These are phyloP conservation scores for Pseudomugil tenellus DNA, from an alignment of 2,797 vertebrate species.

Conservation along the genomic window DNA sequence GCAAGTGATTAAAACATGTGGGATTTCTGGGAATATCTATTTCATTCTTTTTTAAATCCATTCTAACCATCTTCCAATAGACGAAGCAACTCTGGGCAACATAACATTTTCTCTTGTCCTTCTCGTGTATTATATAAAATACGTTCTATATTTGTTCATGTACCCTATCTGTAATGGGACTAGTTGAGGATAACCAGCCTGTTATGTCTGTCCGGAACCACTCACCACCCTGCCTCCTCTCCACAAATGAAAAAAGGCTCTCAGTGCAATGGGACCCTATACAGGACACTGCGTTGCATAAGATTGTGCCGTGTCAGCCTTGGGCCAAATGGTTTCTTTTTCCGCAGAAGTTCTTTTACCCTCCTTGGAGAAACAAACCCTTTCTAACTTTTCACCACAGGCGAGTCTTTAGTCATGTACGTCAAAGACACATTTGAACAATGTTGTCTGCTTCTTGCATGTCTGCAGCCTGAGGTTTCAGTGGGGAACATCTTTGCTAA, in stretches of 20 bases:
- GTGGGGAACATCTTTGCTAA: conserved; percentile 37
- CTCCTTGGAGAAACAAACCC: conserved; percentile 31
- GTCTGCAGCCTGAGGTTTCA: conserved; percentile 42
- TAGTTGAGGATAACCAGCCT: background rate
- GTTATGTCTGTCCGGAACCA: background rate
- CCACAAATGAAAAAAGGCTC: conserved; percentile 6
- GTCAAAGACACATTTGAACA: conserved; percentile 31
- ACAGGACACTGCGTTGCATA: conserved; percentile 51
- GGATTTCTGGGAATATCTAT: background rate
- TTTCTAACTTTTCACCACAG: conserved; percentile 41
- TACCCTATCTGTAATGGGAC: conserved; percentile 1
- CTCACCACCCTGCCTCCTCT: background rate
- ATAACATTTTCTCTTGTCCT: background rate
- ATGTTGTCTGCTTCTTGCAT: conserved; percentile 22
- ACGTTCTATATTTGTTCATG: background rate
- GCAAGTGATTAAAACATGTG: background rate
- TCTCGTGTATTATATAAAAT: background rate
- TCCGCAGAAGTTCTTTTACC: conserved; percentile 44
- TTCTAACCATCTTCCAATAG: background rate
- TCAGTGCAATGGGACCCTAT: conserved; percentile 36
- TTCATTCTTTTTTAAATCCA: background rate
- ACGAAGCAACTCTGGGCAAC: background rate
- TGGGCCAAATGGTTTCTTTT: conserved; percentile 34
- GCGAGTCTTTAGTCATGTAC: conserved; percentile 32
- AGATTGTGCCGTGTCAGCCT: conserved; percentile 38